Conservation (phyloP, 2,797 vertebrate genomes). For the Bucorvus abyssinicus region DNA sequence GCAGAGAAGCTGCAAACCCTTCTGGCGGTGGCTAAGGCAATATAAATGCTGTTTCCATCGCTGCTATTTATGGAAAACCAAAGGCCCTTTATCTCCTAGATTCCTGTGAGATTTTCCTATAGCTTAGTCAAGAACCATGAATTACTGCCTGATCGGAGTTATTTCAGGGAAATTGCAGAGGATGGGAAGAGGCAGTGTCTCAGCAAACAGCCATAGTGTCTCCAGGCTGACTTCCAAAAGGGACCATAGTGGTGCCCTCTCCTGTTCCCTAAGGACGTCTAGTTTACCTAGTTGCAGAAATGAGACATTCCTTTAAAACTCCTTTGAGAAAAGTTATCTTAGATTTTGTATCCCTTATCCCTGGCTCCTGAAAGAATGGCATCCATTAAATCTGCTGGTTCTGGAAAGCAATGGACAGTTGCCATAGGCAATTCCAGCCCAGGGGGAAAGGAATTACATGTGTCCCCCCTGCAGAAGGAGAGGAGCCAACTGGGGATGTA, state of each 20-base stretch:
- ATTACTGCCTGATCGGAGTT: slow-evolving; percentile 16
- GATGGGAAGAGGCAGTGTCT: background rate
- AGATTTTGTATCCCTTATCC: background rate
- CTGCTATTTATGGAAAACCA: slow-evolving; percentile 49
- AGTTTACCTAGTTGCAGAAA: background rate
- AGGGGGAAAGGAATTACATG: background rate
- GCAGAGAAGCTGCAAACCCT: slow-evolving; percentile 28
- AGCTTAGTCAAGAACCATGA: slow-evolving; percentile 33
- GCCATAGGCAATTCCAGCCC: background rate
- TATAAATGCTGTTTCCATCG: background rate
- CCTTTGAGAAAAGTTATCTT: background rate
- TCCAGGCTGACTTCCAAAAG: background rate
- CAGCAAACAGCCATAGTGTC: background rate
- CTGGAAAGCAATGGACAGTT: background rate
- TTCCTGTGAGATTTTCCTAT: slow-evolving; percentile 14
- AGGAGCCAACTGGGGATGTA: too few species aligned
- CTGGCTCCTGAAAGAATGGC: background rate
- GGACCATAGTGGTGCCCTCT: background rate
- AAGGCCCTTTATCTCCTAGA: slow-evolving; percentile 25
- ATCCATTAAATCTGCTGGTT: background rate
- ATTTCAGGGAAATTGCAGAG: slow-evolving; percentile 9
- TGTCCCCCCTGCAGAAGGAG: rapidly evolving
- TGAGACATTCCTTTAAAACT: background rate
- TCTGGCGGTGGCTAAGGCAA: background rate
- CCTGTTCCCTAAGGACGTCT: background rate